Evolutionary conservation across 2,888 invertebrate genomes (phyloP), one percentile per base, ranked within the genome.

Genomic region (Drosophila sordidapex): DNA sequence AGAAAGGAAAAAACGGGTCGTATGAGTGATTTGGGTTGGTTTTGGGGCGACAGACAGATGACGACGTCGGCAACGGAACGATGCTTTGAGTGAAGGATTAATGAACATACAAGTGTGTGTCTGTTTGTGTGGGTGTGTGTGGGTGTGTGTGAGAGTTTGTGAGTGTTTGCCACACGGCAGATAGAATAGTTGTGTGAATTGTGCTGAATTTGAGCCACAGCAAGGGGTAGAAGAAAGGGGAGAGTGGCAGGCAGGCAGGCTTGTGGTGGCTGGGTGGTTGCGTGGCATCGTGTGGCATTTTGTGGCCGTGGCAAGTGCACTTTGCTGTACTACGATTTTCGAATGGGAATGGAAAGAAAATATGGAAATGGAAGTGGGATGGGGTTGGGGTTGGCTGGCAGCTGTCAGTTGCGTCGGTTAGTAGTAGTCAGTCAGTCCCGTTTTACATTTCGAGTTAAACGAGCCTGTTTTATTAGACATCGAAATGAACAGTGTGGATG

Each of bases 251-350:
- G 0, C 7, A 40, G 10, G 40, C 46, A 15, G 1, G 15, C 46
- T 46, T 46, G 46, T 46, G 46, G 46, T 25, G 21, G 27, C 25
- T 46, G 21, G n/a, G 11, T 4, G 18, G 43, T 21, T 21, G 13
- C 25, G n/a, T 18, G 60, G 53, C 43, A 60, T 38, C 65, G 65
- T 65, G 52, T 69, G 62, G 70, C 79, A 79, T 85, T 87, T 82
- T 90, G 82, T 74, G 89, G 87, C 78, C 76, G 66, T 77, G 69
- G 74, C 81, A 85, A 90, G 90, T 87, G 89, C 89, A 87, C 81
- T 90, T 90, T 81, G 73, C 79, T 81, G 85, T 87, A 71, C 79
- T 56, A 61, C 76, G 73, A 74, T 90, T 83, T 72, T 70, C 27
- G 11, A 57, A 40, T 38, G 56, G 8, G 29, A 10, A 36, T 18